These are phyloP conservation scores for Erebia palarica DNA, from an alignment of 2,888 invertebrate genomes.

Conservation along the genomic window DNA sequence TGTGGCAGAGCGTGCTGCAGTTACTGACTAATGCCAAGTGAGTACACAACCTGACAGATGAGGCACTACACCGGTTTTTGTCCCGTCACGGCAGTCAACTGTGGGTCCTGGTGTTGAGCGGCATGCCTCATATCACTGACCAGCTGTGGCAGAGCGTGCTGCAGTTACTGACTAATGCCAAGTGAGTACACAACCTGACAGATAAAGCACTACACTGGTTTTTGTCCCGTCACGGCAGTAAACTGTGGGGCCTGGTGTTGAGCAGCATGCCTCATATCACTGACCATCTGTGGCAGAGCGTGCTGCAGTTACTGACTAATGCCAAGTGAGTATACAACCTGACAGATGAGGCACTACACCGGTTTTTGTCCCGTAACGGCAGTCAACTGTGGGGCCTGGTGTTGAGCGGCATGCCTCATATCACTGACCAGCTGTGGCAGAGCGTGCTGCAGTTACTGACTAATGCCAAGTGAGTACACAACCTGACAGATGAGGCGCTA, in stretches of 20 bases:
- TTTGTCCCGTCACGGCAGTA: background rate
- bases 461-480: conserved; percentile 55
- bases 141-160: conserved; percentile 95
- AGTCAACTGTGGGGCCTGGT: background rate
- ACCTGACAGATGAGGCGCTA: background rate
- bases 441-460: background rate
- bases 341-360: background rate
- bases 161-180: conserved; percentile 66
- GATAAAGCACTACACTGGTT: background rate
- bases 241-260: background rate
- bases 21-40: conserved; percentile 96
- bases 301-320: background rate
- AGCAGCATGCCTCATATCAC: background rate
- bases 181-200: background rate
- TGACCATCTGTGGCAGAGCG: background rate
- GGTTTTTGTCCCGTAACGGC: background rate
- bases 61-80: conserved; percentile 95
- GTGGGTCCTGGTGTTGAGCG: conserved; percentile 89
- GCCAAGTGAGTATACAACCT: background rate
- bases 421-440: background rate
- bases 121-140: conserved; percentile 99
- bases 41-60: conserved; percentile 91
- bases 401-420: background rate
- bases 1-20: conserved; percentile 98
- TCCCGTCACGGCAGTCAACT: conserved; percentile 95